Conservation (phyloP, 2,888 invertebrate species). For the Myopa testacea region DNA sequence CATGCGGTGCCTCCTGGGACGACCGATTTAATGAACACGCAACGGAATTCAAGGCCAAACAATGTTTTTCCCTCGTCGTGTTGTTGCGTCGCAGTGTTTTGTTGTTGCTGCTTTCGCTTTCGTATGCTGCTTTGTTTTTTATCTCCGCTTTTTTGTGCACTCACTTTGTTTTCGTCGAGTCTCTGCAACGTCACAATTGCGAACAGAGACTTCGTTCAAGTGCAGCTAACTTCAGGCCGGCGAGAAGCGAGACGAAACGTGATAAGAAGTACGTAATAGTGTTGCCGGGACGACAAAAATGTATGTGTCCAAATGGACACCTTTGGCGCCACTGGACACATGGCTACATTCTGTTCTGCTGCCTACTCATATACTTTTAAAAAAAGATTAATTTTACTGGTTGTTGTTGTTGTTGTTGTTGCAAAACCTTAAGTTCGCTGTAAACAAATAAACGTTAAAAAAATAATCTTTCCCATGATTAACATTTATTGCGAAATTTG, state of each 20-base stretch:
- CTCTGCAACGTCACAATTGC: not conserved
- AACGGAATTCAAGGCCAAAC: not conserved
- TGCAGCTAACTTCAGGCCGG: not conserved
- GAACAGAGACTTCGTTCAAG: not conserved
- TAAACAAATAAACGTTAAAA: too few species aligned
- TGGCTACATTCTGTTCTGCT: too few species aligned
- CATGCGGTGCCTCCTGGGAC: not conserved
- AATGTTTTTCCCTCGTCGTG: not conserved
- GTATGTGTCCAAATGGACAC: too few species aligned
- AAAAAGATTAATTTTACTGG: too few species aligned
- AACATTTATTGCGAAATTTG: too few species aligned
- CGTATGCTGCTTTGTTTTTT: not conserved
- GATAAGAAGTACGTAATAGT: not conserved
- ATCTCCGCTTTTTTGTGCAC: not conserved
- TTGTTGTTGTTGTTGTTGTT: too few species aligned
- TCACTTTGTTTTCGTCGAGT: not conserved
- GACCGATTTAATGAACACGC: constrained; percentile 11
- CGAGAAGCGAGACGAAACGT: constrained; percentile 28
- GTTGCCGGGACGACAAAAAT: too few species aligned
- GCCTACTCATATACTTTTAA: too few species aligned
- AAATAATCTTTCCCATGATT: too few species aligned
- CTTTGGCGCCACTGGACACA: too few species aligned
- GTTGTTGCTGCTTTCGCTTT: constrained; percentile 9
- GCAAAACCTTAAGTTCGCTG: too few species aligned
- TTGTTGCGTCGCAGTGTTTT: not conserved